These are phyloP conservation scores for Pristionchus exspectatus DNA, from an alignment of 2,888 invertebrate genomes.

Conservation along the genomic window DNA sequence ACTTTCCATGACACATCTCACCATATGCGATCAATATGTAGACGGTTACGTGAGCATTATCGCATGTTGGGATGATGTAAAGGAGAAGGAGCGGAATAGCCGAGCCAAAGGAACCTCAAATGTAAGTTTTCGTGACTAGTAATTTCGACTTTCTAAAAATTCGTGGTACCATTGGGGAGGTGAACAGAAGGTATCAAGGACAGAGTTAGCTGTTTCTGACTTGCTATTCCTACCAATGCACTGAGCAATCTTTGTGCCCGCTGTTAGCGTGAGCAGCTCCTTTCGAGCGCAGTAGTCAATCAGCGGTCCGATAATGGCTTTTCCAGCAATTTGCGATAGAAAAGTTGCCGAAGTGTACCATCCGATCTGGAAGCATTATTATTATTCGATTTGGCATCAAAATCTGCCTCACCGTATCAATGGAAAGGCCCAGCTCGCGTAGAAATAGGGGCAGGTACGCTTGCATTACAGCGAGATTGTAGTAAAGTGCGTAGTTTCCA, in stretches of 20 bases:
- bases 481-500: background rate
- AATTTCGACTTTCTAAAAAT: background rate
- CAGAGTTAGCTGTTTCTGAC: too few relatives aligned
- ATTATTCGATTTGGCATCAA: too few relatives aligned
- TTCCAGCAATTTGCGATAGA: background rate
- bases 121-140: background rate
- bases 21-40: background rate
- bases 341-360: background rate
- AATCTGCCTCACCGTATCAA: background rate
- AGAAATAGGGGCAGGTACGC: conserved; percentile 10
- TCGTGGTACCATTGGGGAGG: too few relatives aligned
- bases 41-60: background rate
- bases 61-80: background rate
- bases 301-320: background rate
- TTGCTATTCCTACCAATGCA: conserved; percentile 1
- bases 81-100: background rate
- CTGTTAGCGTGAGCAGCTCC: background rate
- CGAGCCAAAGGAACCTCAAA: background rate
- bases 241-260: background rate
- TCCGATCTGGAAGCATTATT: background rate
- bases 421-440: conserved; percentile 30
- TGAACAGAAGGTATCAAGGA: too few relatives aligned
- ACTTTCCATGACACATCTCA: too few relatives aligned
- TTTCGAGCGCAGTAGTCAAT: background rate
- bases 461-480: background rate